A percentile compares a stretch with the other conserved stretches of the same genome.
These are phyloP conservation scores for Melanogrammus aeglefinus DNA, from an alignment of 2,797 vertebrate genomes.

Conservation along the genomic window DNA sequence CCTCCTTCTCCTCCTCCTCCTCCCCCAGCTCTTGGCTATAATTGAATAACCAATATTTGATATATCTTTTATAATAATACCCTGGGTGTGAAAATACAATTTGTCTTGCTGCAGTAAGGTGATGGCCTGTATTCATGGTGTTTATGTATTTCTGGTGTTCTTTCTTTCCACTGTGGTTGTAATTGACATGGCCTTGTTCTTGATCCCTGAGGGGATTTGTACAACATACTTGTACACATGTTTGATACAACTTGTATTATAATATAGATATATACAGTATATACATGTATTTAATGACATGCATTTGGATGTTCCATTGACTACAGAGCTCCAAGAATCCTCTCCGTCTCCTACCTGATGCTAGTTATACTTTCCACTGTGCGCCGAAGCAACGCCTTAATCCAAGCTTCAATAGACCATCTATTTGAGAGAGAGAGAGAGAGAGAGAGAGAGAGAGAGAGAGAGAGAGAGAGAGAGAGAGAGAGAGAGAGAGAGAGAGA, in stretches of 20 bases:
- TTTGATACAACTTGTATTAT: neutral
- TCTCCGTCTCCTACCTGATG: constrained; percentile 64
- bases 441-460: constrained; percentile 18
- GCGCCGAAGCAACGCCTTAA: constrained; percentile 51
- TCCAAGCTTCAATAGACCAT: constrained; percentile 60
- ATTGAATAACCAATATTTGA: neutral
- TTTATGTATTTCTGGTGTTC: neutral
- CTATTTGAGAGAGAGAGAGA: constrained; percentile 53
- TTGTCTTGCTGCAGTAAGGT: neutral
- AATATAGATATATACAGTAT: too few species aligned
- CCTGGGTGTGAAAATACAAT: neutral
- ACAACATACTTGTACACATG: neutral
- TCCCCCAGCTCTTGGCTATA: neutral
- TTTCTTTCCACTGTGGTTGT: neutral
- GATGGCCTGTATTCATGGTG: neutral
- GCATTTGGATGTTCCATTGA: constrained; percentile 33
- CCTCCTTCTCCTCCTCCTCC: neutral
- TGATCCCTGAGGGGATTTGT: neutral
- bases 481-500: too few species aligned
- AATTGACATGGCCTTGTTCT: neutral
- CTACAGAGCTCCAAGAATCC: constrained; percentile 44
- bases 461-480: neutral
- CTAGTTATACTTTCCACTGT: constrained; percentile 70
- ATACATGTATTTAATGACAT: neutral
- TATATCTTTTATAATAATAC: neutral